Conservation (phyloP, 2,113 vertebrate species). For the Phaetusa simplex region DNA sequence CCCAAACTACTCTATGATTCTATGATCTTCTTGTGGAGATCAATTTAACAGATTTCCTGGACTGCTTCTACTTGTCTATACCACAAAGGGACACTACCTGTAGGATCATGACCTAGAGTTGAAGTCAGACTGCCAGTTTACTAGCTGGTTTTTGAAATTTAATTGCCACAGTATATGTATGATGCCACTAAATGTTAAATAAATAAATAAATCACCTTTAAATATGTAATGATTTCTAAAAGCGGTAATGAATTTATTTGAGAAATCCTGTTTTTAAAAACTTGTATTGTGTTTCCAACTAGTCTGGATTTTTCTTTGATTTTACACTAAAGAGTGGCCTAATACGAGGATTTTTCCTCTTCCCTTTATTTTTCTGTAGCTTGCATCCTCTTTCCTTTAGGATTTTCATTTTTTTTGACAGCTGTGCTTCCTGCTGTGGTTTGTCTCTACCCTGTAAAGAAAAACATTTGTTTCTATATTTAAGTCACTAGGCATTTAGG, state of each 20-base stretch:
- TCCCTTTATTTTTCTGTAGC: not conserved
- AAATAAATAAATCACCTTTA: not conserved
- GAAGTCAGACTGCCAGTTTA: not conserved
- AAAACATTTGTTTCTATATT: not conserved
- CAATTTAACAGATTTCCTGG: not conserved
- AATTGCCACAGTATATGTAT: not conserved
- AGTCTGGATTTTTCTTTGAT: not conserved
- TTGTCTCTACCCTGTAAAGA: not conserved
- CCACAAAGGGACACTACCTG: not conserved
- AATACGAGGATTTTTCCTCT: not conserved
- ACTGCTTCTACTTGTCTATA: not conserved
- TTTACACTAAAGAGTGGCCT: not conserved
- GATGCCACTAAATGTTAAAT: not conserved
- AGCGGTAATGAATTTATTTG: not conserved
- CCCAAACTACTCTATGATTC: too few relatives aligned
- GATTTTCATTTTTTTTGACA: not conserved
- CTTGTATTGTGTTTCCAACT: not conserved
- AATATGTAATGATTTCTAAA: not conserved
- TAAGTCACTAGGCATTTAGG: not conserved
- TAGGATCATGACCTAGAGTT: not conserved
- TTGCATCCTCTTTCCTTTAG: not conserved
- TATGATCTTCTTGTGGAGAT: not conserved
- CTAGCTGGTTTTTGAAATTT: not conserved
- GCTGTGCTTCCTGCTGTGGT: not conserved
- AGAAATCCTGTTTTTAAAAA: not conserved